These are phyloP conservation scores for Sarotherodon lohbergeri DNA, from an alignment of 2,113 vertebrate species.

Conservation along the genomic window DNA sequence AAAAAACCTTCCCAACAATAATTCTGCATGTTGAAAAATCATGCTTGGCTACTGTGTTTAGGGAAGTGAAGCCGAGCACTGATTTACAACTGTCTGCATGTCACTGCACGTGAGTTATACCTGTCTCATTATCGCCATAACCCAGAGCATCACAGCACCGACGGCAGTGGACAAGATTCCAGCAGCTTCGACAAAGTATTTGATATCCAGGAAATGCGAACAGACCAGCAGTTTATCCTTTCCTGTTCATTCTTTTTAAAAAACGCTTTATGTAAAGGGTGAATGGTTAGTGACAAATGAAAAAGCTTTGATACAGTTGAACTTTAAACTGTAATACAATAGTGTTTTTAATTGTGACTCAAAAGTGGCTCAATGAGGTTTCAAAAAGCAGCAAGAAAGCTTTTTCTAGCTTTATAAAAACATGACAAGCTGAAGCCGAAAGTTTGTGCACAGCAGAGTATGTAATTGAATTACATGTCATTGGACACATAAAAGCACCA, in stretches of 20 bases:
- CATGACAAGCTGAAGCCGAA: not conserved
- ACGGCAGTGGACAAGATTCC: not conserved
- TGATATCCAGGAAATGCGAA: not conserved
- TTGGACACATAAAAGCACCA: slow-evolving; percentile 31
- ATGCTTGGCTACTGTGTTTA: fast-evolving
- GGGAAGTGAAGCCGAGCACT: fast-evolving
- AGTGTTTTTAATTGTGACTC: not conserved
- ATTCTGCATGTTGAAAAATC: not conserved
- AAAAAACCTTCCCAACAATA: not conserved
- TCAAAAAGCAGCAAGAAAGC: not conserved
- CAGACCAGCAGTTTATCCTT: not conserved
- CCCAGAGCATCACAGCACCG: not conserved
- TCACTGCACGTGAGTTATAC: not conserved
- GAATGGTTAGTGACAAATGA: not conserved
- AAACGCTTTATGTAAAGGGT: fast-evolving
- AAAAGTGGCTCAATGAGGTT: not conserved
- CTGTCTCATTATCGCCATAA: not conserved
- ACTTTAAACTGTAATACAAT: not conserved
- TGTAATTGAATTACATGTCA: slow-evolving; percentile 33
- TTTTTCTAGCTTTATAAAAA: not conserved
- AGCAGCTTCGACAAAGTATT: not conserved
- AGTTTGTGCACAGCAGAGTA: not conserved
- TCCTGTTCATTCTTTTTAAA: not conserved
- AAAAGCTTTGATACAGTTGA: not conserved
- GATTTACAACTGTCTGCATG: not conserved